These are phyloP conservation scores for Anguilla rostrata DNA, from an alignment of 2,113 vertebrate genomes.

Conservation along the genomic window DNA sequence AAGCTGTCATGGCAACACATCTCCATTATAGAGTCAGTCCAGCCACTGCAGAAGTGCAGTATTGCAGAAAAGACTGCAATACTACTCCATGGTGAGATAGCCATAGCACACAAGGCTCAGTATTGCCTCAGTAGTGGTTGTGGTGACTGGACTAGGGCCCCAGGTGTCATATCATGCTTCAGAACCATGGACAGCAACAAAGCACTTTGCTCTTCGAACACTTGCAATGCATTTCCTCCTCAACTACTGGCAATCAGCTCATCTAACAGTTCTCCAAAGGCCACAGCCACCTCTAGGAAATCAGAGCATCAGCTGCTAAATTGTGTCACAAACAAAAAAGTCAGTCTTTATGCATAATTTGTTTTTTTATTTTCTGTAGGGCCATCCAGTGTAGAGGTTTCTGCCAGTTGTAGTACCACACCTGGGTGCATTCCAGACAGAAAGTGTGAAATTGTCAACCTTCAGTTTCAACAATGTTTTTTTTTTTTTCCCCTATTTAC, in stretches of 20 bases:
- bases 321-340: neutral
- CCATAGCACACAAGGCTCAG: neutral
- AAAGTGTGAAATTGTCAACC: too few relatives aligned
- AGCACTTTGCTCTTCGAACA: neutral
- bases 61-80: neutral
- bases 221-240: neutral
- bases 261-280: neutral
- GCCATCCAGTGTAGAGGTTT: too few relatives aligned
- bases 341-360: too few relatives aligned
- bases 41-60: neutral
- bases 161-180: neutral
- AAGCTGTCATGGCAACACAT: neutral
- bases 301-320: neutral
- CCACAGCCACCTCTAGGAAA: neutral
- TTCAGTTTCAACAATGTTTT: too few relatives aligned
- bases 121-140: neutral
- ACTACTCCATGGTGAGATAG: neutral
- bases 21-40: neutral
- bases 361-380: too few relatives aligned
- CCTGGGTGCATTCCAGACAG: too few relatives aligned
- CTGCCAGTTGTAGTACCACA: too few relatives aligned
- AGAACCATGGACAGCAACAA: neutral
- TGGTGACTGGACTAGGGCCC: neutral
- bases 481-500: too few relatives aligned
- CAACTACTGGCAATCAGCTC: neutral